phyloP scores from a whole-genome alignment of 2,888 invertebrate species.

The Euphydryas editha region DNA sequence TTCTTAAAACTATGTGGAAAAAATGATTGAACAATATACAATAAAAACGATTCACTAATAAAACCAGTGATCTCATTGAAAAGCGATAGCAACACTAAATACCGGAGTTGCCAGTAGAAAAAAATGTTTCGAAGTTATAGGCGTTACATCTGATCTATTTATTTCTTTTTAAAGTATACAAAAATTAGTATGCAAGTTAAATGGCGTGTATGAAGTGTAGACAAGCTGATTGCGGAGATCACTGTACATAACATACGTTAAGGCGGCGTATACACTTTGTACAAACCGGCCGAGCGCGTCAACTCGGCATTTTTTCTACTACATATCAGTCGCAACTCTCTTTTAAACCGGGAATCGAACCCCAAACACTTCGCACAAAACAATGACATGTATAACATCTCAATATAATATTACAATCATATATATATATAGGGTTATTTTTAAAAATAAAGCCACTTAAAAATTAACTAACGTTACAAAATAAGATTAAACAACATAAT shows the following conservation, averaged over 20 bases:
- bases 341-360: constrained; percentile 68
- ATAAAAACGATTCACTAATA: constrained; percentile 82
- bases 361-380: constrained; percentile 81
- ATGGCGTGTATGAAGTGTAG: constrained; percentile 28
- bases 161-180: constrained; percentile 36
- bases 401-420: constrained; percentile 76
- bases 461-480: constrained; percentile 82
- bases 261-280: constrained; percentile 83
- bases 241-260: constrained; percentile 77
- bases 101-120: constrained; percentile 32
- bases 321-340: constrained; percentile 82
- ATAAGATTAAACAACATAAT: constrained; percentile 84
- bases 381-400: constrained; percentile 82
- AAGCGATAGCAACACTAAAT: constrained; percentile 29
- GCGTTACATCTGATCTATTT: constrained; percentile 19
- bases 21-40: constrained; percentile 82
- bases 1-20: constrained; percentile 79
- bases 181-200: constrained; percentile 21
- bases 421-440: constrained; percentile 73
- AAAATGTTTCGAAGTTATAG: constrained; percentile 23
- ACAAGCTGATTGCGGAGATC: constrained; percentile 54
- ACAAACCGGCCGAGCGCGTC: constrained; percentile 65
- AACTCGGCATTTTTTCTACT: constrained; percentile 70
- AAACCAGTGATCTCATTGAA: constrained; percentile 64
- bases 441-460: constrained; percentile 80